Percentiles rank a stretch among this genome's conserved stretches.
These are phyloP conservation scores for Shinisaurus crocodilurus DNA, from an alignment of 2,113 vertebrate genomes.

Conservation along the genomic window DNA sequence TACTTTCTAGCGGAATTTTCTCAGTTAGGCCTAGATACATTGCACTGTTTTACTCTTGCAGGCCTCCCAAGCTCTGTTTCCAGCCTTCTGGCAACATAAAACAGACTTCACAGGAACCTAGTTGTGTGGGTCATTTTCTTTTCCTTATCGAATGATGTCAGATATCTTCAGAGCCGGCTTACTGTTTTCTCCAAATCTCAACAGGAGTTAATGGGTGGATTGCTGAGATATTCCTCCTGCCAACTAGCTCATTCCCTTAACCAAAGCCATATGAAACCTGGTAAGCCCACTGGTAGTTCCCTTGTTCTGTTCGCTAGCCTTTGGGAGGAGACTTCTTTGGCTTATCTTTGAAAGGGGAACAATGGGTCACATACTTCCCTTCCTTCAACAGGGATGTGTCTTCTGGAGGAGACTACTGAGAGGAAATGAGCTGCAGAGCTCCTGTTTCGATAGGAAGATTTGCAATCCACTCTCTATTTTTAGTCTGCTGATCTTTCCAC, in stretches of 20 bases:
- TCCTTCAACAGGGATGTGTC: neutral
- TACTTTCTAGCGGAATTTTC: neutral
- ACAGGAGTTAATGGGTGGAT: neutral
- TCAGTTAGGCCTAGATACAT: neutral
- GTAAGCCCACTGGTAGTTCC: neutral
- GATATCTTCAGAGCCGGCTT: neutral
- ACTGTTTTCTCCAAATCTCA: neutral
- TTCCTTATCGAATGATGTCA: neutral
- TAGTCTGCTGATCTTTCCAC: conserved; percentile 9
- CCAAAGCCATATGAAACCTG: neutral
- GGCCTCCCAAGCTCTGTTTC: neutral
- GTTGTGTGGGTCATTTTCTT: neutral
- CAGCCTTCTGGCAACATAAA: neutral
- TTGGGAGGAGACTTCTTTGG: neutral
- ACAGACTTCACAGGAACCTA: neutral
- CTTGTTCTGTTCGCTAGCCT: neutral
- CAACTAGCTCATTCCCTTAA: neutral
- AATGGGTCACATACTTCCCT: neutral
- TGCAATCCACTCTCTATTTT: conserved; percentile 19
- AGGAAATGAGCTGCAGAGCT: neutral
- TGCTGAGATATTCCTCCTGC: neutral
- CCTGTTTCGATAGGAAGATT: conserved; percentile 23
- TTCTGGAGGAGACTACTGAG: neutral
- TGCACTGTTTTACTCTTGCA: neutral
- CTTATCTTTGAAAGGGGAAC: conserved; percentile 17